phyloP scores from a whole-genome alignment of 2,888 invertebrate genomes.

The Linnaemya tessellans region DNA sequence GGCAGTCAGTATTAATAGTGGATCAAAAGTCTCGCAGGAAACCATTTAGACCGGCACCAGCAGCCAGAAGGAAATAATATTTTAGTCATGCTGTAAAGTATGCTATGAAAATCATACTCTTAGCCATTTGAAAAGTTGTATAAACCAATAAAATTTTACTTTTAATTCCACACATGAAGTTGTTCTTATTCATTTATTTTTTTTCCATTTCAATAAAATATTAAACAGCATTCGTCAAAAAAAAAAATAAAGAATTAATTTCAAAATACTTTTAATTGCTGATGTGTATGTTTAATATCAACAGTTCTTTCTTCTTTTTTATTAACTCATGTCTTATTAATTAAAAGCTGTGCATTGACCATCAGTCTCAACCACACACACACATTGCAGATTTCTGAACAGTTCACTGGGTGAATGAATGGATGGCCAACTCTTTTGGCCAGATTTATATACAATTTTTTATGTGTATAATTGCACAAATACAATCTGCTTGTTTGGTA shows the following conservation, averaged over 20 bases:
- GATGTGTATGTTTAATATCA: constrained; percentile 4
- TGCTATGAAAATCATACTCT: constrained; percentile 21
- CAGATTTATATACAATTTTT: neutral
- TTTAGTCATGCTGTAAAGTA: constrained; percentile 40
- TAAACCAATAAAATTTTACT: constrained; percentile 10
- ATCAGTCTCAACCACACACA: constrained; percentile 46
- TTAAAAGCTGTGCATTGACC: constrained; percentile 69
- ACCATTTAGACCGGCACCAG: constrained; percentile 85
- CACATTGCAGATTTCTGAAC: constrained; percentile 13
- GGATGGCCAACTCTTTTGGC: neutral
- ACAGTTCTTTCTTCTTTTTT: constrained; percentile 40
- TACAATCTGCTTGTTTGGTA: constrained; percentile 17
- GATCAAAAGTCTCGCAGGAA: constrained; percentile 92
- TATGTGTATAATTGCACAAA: neutral
- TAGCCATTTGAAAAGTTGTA: neutral
- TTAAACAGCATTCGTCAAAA: neutral
- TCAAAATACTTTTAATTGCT: constrained; percentile 69
- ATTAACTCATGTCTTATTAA: constrained; percentile 71
- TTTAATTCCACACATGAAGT: neutral
- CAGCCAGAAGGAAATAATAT: constrained; percentile 67
- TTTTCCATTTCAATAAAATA: neutral
- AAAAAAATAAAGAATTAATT: constrained; percentile 47
- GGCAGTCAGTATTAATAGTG: constrained; percentile 92
- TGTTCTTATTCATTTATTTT: constrained; percentile 11
- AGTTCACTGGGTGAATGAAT: neutral